Conservation (phyloP, 2,113 vertebrate genomes). For the Brevimyrus niger region DNA sequence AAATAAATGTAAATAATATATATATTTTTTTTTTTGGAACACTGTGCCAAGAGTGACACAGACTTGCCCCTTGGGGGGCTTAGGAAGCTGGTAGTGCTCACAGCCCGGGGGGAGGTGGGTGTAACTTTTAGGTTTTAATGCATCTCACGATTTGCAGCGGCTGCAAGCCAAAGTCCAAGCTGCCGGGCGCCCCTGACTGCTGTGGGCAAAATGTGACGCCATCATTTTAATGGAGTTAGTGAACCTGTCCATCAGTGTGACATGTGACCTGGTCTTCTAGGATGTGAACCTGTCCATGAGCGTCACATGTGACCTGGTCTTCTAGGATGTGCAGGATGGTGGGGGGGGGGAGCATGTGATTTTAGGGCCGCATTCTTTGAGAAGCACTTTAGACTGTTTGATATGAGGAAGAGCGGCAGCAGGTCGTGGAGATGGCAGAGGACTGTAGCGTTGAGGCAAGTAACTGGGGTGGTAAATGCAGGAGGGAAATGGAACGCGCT, state of each 20-base stretch:
- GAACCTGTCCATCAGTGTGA: background rate
- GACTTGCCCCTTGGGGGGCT: background rate
- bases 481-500: background rate
- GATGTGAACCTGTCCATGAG: background rate
- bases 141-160: background rate
- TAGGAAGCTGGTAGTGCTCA: background rate
- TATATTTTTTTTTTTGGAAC: background rate
- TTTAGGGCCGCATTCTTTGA: background rate
- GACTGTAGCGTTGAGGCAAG: background rate
- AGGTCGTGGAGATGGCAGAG: background rate
- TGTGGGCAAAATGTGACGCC: background rate
- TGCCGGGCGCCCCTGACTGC: background rate
- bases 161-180: background rate
- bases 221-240: background rate
- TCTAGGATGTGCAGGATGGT: background rate
- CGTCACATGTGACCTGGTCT: background rate
- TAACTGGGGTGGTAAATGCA: background rate
- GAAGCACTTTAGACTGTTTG: background rate
- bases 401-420: background rate
- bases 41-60: conserved; percentile 15
- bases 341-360: background rate
- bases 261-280: background rate
- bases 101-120: background rate
- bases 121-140: background rate
- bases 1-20: conserved; percentile 10